Percentiles rank a stretch among this genome's conserved stretches.
Conservation (phyloP, 2,113 vertebrate genomes). For the Brachyhypopomus gauderio region DNA sequence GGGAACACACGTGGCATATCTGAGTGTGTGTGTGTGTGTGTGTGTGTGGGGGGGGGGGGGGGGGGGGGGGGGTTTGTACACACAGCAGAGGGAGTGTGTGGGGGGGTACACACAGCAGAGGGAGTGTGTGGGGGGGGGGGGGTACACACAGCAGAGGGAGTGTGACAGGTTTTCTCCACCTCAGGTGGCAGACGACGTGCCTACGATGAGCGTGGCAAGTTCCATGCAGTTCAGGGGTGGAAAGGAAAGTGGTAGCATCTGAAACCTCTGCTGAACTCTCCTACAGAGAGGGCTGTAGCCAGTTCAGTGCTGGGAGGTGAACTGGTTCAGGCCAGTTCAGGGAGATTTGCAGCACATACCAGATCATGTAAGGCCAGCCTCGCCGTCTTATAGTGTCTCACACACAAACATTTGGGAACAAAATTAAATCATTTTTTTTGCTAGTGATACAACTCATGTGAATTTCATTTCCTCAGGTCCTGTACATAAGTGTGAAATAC, state of each 20-base stretch:
- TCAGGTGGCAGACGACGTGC: neutral
- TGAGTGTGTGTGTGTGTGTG: too few species aligned
- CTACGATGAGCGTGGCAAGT: neutral
- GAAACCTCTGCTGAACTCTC: constrained; percentile 13
- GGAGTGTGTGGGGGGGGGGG: too few species aligned
- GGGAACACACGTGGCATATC: neutral
- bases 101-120: too few species aligned
- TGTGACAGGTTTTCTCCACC: neutral
- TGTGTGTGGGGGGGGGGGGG: too few species aligned
- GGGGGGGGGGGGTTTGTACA: too few species aligned
- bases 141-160: too few species aligned
- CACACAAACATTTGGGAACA: too few species aligned
- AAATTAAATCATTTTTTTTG: neutral
- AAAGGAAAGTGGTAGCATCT: neutral
- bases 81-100: too few species aligned
- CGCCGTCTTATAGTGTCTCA: too few species aligned
- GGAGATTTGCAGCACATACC: neutral
- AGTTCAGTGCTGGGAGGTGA: too few species aligned
- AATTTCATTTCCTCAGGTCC: neutral
- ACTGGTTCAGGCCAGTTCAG: constrained; percentile 12
- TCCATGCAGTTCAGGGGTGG: neutral
- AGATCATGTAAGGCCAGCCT: neutral
- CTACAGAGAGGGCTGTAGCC: constrained; percentile 20
- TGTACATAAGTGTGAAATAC: neutral
- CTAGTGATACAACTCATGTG: neutral